Evolutionary conservation across 2,888 invertebrate species (phyloP), one percentile per base, ranked within the genome.

Genomic region (Eulithis prunata): DNA sequence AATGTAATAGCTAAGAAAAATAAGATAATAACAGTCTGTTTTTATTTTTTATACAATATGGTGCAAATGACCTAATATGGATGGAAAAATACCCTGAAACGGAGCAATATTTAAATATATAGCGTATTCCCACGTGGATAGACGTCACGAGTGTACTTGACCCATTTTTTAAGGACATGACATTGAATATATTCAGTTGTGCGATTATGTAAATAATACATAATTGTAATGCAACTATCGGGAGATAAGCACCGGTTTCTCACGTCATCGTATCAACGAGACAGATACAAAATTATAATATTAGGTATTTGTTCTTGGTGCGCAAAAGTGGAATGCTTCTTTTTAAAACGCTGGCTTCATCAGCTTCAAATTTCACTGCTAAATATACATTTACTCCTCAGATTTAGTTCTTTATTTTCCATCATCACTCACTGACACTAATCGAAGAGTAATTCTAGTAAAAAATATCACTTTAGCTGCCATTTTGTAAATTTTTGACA

Each of bases 91-190:
- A 5, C 6, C n/a, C 46, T 5, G 13, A 46, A 4, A 46, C 10
- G 32, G 32, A 32, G 6, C 32, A 32, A 32, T 5, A 32, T 32
- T 32, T 32, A 32, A 12, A 4, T 8, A 5, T 51, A n/a, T 21
- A 21, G 5, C 55, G 3, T 36, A 46, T 64, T 64, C 59, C 59
- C 45, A 45, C 58, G 59, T 59, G 64, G 54, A 28, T 11, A 11
- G 21, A 32, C 64, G 59, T 64, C 64, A 64, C 32, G 4, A 13
- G 1, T 47, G 55, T 59, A 56, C 64, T 64, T 64, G 64, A 64
- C 64, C 55, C 32, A 64, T 64, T 55, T 64, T 10, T 2, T 59
- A 55, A 64, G 64, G 64, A 59, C 59, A 49, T 59, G 55, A n/a
- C 57, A 58, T 58, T 64, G 58, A 59, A 57, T 21, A 57, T 63